A percentile compares a stretch with the other conserved stretches of the same genome.
These are phyloP conservation scores for Batillaria attramentaria DNA, from an alignment of 1,140 invertebrate genomes.

Conservation along the genomic window DNA sequence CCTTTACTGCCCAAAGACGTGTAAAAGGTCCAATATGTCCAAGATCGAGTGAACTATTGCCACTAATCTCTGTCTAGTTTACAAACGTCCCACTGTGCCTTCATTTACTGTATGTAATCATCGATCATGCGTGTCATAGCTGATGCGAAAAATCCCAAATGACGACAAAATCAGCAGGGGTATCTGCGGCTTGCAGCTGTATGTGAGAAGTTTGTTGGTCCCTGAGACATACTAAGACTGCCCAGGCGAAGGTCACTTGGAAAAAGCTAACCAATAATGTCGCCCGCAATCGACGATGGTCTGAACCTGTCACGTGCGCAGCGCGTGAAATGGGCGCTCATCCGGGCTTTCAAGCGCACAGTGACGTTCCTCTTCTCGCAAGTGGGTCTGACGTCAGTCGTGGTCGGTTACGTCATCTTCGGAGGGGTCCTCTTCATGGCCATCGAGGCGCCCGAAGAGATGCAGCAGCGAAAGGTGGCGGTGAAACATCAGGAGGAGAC, in stretches of 20 bases:
- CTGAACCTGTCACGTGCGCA: constrained; percentile 9
- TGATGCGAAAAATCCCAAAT: no score
- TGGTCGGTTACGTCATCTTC: constrained; percentile 64
- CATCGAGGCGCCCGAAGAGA: constrained; percentile 80
- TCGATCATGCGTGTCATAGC: no score
- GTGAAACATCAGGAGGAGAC: neutral
- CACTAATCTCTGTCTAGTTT: no score
- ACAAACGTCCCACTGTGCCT: no score
- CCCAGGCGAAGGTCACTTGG: neutral
- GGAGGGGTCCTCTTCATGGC: constrained; percentile 65
- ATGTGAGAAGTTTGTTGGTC: neutral
- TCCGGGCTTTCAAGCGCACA: constrained; percentile 35
- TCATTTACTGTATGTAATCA: no score
- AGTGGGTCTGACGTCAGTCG: constrained; percentile 51
- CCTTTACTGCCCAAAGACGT: no score
- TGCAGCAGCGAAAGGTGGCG: constrained; percentile 46
- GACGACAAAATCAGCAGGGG: neutral
- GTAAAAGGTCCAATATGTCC: no score
- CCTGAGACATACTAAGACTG: neutral
- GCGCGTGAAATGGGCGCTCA: constrained; percentile 20
- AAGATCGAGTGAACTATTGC: no score
- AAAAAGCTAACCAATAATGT: neutral
- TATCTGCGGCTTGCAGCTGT: neutral
- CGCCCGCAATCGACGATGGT: neutral
- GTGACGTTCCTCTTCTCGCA: constrained; percentile 49